Base-by-base conservation (phyloP, 2,888 invertebrate species). In the Tinea semifulvella region DNA sequence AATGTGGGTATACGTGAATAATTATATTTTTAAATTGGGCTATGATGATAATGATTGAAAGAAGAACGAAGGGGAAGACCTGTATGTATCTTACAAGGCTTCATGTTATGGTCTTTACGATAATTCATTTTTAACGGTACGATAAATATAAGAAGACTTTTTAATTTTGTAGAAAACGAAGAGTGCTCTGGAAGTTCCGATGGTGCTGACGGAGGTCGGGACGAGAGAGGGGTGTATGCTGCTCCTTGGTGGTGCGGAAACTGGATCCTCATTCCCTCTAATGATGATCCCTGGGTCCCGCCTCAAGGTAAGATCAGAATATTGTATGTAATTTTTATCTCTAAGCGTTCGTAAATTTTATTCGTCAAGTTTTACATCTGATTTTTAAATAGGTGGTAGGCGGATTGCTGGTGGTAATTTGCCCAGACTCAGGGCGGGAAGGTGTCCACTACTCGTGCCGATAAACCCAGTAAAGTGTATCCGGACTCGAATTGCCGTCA, bases 171-270 rank as follows among this genome's bases (percentile, higher is more conserved):
- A 65, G 85, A 85, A 58, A 83, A 81, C 42, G 85, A 85, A 56
- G 88, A 88, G 52, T 69, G 66, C 50, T 80, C 80, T 8, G 75
- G 70, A n/a, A 77, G 77, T 53, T 80, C 80, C 0, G 80, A 79
- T 45, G 73, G 74, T 7, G 74, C 68, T 1, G 79, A 76, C 47
- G 65, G 66, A 25, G 50, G 53, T 27, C 77, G 82, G 8, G 88
- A 88, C 46, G 89, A 90, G 52, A 84, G 84, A 54, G 92, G 91
- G 16, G 84, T 92, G 4, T 92, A 94, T 61, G 86, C 89, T 43
- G 90, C 91, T 47, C 89, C 92, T 18, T 92, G 91, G 76, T 85
- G 87, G 56, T 87, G 88, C 44, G 88, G 88, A 2, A 87, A 87
- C 50, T 94, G 94, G 94, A 88, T 93, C 14, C 52, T 80, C 36